These are phyloP conservation scores for Andinoacara biseriatus DNA, from an alignment of 2,113 vertebrate species.

Conservation along the genomic window DNA sequence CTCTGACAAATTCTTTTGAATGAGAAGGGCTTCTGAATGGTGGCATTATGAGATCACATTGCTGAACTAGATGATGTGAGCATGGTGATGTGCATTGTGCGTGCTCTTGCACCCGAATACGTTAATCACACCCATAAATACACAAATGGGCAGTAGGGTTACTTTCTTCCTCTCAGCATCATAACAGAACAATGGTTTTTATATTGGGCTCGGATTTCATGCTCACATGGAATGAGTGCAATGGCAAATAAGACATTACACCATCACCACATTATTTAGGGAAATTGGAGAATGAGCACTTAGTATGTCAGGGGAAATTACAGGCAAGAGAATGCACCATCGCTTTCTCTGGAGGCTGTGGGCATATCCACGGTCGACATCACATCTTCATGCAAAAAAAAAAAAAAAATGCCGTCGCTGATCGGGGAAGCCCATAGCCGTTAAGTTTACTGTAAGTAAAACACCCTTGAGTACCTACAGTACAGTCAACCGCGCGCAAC, in stretches of 20 bases:
- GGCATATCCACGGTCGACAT: slow-evolving; percentile 47
- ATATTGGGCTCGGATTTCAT: slow-evolving; percentile 14
- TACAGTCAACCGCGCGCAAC: slow-evolving; percentile 16
- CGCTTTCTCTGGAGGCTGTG: slow-evolving; percentile 32
- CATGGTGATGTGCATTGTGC: background rate
- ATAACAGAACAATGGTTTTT: background rate
- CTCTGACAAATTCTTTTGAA: slow-evolving; percentile 50
- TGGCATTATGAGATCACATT: slow-evolving; percentile 69
- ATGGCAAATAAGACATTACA: slow-evolving; percentile 44
- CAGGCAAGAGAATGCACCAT: slow-evolving; percentile 54
- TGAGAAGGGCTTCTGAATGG: slow-evolving; percentile 58
- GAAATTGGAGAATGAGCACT: slow-evolving; percentile 60
- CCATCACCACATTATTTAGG: slow-evolving; percentile 58
- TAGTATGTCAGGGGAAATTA: slow-evolving; percentile 58
- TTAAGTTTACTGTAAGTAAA: slow-evolving; percentile 42
- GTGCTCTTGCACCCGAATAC: slow-evolving; percentile 22
- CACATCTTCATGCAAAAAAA: slow-evolving; percentile 1
- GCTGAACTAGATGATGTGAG: slow-evolving; percentile 51
- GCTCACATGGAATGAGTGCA: slow-evolving; percentile 22
- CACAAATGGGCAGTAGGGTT: slow-evolving; percentile 23
- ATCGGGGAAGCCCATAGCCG: slow-evolving; percentile 25
- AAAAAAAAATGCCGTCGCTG: slow-evolving; percentile 24
- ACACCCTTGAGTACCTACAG: slow-evolving; percentile 29
- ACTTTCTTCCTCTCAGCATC: slow-evolving; percentile 15
- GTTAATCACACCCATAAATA: slow-evolving; percentile 39